A percentile compares a stretch with the other conserved stretches of the same genome.
Evolutionary conservation across 2,113 vertebrate species (phyloP).

Genomic region (zebrafish (Danio rerio)): GRCz12tu NC_133190.1:27310001-27310500

Average conservation of each 20-base stretch:
- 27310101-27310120: not conserved
- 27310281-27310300: not conserved
- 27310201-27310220: not conserved
- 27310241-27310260: not conserved
- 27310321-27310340: not conserved
- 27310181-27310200: not conserved
- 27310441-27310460: too few relatives aligned
- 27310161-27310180: not conserved
- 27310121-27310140: not conserved
- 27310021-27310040: slow-evolving; percentile 43
- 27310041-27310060: slow-evolving; percentile 16
- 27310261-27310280: not conserved
- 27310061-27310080: slow-evolving; percentile 17
- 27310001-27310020: slow-evolving; percentile 61
- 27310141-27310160: not conserved
- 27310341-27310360: too few relatives aligned
- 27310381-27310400: not conserved
- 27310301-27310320: not conserved
- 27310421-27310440: too few relatives aligned
- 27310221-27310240: not conserved
- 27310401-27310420: too few relatives aligned
- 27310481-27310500: too few relatives aligned
- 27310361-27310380: not conserved
- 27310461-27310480: too few relatives aligned
- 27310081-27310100: slow-evolving; percentile 37